A percentile compares a stretch with the other conserved stretches of the same genome.
These are phyloP conservation scores for Candidula unifasciata DNA, from an alignment of 2,888 invertebrate genomes.

Conservation along the genomic window DNA sequence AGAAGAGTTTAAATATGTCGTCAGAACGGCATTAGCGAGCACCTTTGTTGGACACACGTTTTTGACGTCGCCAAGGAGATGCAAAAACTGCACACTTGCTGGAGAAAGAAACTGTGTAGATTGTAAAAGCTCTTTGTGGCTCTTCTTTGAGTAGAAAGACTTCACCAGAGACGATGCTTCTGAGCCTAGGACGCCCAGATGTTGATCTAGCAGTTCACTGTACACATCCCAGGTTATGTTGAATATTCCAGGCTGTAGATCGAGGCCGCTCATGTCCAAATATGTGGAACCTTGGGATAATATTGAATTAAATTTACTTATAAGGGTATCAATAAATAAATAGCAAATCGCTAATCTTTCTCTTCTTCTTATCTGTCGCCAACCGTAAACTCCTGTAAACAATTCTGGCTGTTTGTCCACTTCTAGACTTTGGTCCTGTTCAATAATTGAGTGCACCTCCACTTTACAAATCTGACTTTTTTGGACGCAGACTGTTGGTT, in stretches of 20 bases:
- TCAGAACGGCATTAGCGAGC: slow-evolving; percentile 17
- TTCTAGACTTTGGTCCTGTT: too few relatives aligned
- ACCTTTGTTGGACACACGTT: slow-evolving; percentile 41
- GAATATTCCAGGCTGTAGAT: neutral
- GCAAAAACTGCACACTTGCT: slow-evolving; percentile 29
- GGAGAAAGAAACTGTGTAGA: slow-evolving; percentile 11
- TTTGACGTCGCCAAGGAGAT: slow-evolving; percentile 44
- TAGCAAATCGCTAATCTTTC: too few relatives aligned
- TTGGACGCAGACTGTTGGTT: too few relatives aligned
- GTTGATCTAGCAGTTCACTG: neutral
- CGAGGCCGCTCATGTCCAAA: slow-evolving; percentile 43
- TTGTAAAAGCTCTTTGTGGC: neutral
- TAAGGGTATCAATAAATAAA: neutral
- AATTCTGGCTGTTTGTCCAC: too few relatives aligned
- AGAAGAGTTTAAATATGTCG: slow-evolving; percentile 1
- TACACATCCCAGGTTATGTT: slow-evolving; percentile 39
- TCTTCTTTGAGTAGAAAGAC: slow-evolving; percentile 15
- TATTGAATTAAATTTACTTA: neutral
- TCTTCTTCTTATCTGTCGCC: too few relatives aligned
- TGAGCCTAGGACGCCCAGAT: neutral
- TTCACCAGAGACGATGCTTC: neutral
- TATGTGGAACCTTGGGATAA: slow-evolving; percentile 40
- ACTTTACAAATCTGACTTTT: too few relatives aligned
- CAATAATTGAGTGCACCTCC: too few relatives aligned
- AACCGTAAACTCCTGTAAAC: too few relatives aligned